phyloP scores from a whole-genome alignment of 2,888 invertebrate genomes.

The Andrena bucephala region DNA sequence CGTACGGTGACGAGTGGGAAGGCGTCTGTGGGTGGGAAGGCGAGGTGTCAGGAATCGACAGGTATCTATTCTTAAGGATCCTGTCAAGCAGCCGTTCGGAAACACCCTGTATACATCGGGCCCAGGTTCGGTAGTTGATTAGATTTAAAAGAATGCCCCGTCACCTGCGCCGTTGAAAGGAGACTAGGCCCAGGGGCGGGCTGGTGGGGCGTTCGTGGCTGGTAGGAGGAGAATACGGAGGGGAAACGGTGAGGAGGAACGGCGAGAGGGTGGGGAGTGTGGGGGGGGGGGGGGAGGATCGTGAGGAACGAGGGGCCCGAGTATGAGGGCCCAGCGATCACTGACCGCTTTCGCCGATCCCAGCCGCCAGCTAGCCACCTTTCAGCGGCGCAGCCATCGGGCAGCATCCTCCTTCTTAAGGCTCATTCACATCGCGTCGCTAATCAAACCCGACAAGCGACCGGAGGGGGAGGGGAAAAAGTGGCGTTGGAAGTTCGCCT shows the following conservation, averaged over 20 bases:
- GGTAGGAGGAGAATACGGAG: conserved; percentile 30
- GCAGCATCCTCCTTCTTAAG: conserved; percentile 72
- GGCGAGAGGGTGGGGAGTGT: conserved; percentile 8
- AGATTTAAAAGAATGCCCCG: conserved; percentile 77
- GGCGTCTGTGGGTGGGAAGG: conserved; percentile 4
- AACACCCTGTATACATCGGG: conserved; percentile 67
- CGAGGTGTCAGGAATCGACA: conserved; percentile 50
- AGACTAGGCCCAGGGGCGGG: conserved; percentile 68
- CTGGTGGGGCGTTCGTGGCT: conserved; percentile 38
- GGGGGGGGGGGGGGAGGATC: conserved; percentile 59
- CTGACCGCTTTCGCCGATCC: conserved; percentile 78
- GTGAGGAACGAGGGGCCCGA: conserved; percentile 72
- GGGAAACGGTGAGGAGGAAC: conserved; percentile 41
- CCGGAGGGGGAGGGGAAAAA: conserved; percentile 39
- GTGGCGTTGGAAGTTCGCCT: conserved; percentile 55
- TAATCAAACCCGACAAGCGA: conserved; percentile 69
- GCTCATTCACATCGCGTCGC: conserved; percentile 73
- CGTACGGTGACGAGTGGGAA: not conserved
- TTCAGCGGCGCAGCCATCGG: conserved; percentile 76
- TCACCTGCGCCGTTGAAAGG: conserved; percentile 77
- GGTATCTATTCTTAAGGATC: conserved; percentile 45
- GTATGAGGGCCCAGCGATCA: conserved; percentile 76
- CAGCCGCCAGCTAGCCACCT: conserved; percentile 75
- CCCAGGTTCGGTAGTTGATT: conserved; percentile 74
- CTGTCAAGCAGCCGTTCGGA: conserved; percentile 56